Percentiles rank a stretch among this genome's conserved stretches.
Evolutionary conservation across 37 sponge, comb jelly and placozoan genomes (phyloP).

Genomic region (Hexactinellida sp.): DNA sequence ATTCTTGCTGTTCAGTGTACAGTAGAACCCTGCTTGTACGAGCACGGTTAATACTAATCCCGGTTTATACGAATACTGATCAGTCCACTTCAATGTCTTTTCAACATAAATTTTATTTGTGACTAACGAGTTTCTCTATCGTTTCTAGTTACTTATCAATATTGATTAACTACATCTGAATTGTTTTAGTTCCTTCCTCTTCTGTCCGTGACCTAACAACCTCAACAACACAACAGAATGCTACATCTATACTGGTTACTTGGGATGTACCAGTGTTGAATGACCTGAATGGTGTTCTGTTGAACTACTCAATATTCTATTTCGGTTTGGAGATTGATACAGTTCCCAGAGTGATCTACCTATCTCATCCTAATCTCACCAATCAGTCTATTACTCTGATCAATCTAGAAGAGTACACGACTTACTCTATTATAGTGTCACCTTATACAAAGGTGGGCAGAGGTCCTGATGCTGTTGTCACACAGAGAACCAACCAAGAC

Average conservation of each 20-base stretch:
- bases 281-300: constrained; percentile 4
- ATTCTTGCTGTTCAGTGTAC: too few species aligned
- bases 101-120: too few species aligned
- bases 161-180: too few species aligned
- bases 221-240: background rate
- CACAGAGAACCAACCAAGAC: constrained; percentile 1
- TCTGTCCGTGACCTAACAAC: constrained; percentile 12
- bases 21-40: too few species aligned
- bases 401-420: background rate
- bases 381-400: background rate
- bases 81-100: too few species aligned
- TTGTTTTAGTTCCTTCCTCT: background rate
- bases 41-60: too few species aligned
- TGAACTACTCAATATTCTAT: background rate
- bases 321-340: constrained; percentile 6
- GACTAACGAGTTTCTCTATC: too few species aligned
- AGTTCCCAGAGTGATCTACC: constrained; percentile 5
- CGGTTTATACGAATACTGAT: too few species aligned
- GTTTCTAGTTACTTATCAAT: too few species aligned
- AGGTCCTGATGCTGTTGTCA: constrained; percentile 13
- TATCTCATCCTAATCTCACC: background rate
- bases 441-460: background rate
- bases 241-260: background rate
- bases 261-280: background rate
- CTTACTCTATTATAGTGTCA: background rate